Base-by-base conservation (phyloP, 2,888 invertebrate genomes). In the Sminthurinus aureus region DNA sequence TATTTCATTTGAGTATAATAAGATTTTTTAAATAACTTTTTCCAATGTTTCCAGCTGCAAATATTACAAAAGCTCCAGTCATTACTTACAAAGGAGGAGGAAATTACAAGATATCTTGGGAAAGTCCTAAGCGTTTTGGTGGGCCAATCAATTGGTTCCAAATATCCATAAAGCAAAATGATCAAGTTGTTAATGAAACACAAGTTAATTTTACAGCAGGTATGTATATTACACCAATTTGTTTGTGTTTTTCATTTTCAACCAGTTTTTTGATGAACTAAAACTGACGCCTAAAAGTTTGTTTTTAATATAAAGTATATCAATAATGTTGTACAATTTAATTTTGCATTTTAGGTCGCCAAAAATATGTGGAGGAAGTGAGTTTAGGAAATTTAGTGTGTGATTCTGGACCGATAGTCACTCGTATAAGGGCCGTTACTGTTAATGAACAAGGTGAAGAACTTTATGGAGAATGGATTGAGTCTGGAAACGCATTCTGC, bases 111-210 rank as follows among this genome's bases (percentile, higher is more conserved):
- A 51, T 85, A 18, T 50, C 26, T 64, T 94, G 94, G 94, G 89
- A 90, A 4, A 89, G 89, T 73, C 94, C 94, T 8, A 86, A 88
- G 22, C 89, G 89, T 73, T 90, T 92, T 26, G 92, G 92, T 12
- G 94, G 93, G 1, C 91, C 91, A 22, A 89, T 93, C 0, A 92
- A 93, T 85, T 90, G 90, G 75, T 94, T 93, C 89, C 92, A 94
- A 90, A 90, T 94, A n/a, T 51, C 84, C 71, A 82, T 88, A 18
- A 89, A 85, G 18, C 81, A 85, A 73, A 85, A 85, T 91, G 90
- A 90, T 89, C 91, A 85, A 76, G 12, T 73, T 11, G 58, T 84
- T 15, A 77, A 82, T 13, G 69, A 82, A 2, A 76, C 76, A 11
- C 52, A 18, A 67, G 76, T 82, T 0, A 20, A 75, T 24, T 82